These are phyloP conservation scores for Petrocephalus sullivani DNA, from an alignment of 2,797 vertebrate genomes.

Conservation along the genomic window DNA sequence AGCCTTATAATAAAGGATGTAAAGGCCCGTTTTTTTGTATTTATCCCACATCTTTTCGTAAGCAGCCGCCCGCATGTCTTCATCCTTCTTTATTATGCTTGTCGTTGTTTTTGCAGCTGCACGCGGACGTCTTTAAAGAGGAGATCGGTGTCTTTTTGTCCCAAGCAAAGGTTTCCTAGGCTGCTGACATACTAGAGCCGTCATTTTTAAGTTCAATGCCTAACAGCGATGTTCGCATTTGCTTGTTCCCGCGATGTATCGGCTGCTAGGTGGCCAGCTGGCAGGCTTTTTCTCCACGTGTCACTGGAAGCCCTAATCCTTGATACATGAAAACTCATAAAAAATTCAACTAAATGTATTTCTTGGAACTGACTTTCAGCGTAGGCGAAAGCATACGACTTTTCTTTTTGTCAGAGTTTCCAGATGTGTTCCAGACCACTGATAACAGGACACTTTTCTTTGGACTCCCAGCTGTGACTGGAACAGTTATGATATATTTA, in stretches of 20 bases:
- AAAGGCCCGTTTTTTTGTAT: background rate
- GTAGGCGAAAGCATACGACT: background rate
- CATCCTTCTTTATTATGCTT: background rate
- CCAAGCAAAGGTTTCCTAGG: background rate
- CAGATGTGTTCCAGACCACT: background rate
- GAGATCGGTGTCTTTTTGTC: background rate
- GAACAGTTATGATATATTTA: background rate
- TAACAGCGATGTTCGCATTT: background rate
- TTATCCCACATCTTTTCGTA: constrained; percentile 3
- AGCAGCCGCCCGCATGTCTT: background rate
- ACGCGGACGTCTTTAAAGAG: background rate
- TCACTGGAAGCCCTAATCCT: background rate
- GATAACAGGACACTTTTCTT: background rate
- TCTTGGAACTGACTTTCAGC: background rate
- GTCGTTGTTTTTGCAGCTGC: background rate
- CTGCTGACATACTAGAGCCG: background rate
- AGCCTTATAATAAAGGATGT: background rate
- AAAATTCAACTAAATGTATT: background rate
- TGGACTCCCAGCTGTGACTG: background rate
- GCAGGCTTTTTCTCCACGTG: background rate
- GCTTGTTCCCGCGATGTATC: background rate
- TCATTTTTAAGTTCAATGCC: background rate
- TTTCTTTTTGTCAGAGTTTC: background rate
- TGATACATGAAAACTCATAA: background rate
- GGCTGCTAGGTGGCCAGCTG: background rate